Evolutionary conservation across 2,113 vertebrate species (phyloP), one percentile per base, ranked within the genome.

Genomic region (Barbus barbus): DNA sequence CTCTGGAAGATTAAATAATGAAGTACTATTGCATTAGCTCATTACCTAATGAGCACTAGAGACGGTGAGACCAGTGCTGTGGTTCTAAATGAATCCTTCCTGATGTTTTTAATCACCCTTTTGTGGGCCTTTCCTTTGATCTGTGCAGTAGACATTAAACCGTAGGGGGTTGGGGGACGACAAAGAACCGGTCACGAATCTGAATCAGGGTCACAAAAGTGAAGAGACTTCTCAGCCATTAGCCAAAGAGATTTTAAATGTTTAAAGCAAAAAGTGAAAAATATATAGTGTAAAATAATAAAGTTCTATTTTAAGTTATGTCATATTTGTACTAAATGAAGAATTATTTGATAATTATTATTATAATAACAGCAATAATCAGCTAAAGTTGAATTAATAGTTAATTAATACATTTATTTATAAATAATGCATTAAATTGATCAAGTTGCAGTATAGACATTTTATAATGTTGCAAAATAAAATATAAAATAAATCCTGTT

Each of bases 41-140:
- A n/a, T 75, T 46, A 51, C 76, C 51, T 53, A 67, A 76, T 76
- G 69, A 80, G 48, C 28, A 28, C 26, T 69, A 31, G 31, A 76
- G 46, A 82, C 38, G 13, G 69, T 87, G 86, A 85, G 90, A 22
- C 84, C 60, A 83, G 38, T 77, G 85, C 75, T 87, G 85, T 87
- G 90, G 85, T 14, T 83, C 88, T 89, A 85, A 90, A 91, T 91
- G 87, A 92, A 90, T 88, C 86, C 63, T 65, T 77, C 84, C 87
- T 88, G 86, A 92, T 92, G 90, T 89, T 77, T 56, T 93, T 90
- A 92, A 92, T 90, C 89, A 86, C 86, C 63, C 92, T 89, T 91
- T 92, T 92, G 89, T 82, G 86, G 88, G 24, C 60, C 65, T 26
- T 58, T 85, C 84, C 88, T 93, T 92, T 93, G 91, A 93, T 94